Base-by-base conservation (phyloP, 23 tunicate genomes). In the Halocynthia aurantium region DNA sequence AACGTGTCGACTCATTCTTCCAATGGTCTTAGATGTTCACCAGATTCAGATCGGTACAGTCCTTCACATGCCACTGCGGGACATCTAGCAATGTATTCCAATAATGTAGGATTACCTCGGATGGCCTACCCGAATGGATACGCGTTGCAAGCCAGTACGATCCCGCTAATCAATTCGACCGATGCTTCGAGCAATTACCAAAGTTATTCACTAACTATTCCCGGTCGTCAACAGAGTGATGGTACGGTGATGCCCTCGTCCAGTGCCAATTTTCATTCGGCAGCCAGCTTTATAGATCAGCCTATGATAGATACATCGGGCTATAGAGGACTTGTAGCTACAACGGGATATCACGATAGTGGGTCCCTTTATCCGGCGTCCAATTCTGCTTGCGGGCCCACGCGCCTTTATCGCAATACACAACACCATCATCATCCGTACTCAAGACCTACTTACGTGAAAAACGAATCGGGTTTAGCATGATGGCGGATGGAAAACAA, bases 401-500 rank as follows among this genome's bases (percentile, higher is more conserved):
- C 78, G 13, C 55, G 78, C 17, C 22, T 74, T 22, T 53, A 74
- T 74, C 78, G 78, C 13, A 40, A 53, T 54, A 51, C 56, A 64
- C 78, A 74, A 18, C 62, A 74, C 49, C 18, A 50, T 8, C 56
- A 53, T 10, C 78, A 51, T 15, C 64, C 78, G 8, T 74, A 74
- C 62, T 55, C 78, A 15, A 18, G 78, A 19, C 60, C 62, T 40
- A 53, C 19, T 54, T 74, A 74, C 64, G 49, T 49, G 10, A 54
- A 74, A 22, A 54, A 54, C 18, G 62, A 22, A 22, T 74, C 78
- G 10, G 55, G 60, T 10, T 53, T 54, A 49, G 60, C 60, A 8
- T 74, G 62, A 54, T 74, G 56, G 31, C 10, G 13, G 66, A 74
- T 52, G 56, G 21, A 44, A 13, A 40, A 12, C 10, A 71, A 58